phyloP scores from a whole-genome alignment of 2,797 vertebrate genomes.

The Silurus aristotelis region DNA sequence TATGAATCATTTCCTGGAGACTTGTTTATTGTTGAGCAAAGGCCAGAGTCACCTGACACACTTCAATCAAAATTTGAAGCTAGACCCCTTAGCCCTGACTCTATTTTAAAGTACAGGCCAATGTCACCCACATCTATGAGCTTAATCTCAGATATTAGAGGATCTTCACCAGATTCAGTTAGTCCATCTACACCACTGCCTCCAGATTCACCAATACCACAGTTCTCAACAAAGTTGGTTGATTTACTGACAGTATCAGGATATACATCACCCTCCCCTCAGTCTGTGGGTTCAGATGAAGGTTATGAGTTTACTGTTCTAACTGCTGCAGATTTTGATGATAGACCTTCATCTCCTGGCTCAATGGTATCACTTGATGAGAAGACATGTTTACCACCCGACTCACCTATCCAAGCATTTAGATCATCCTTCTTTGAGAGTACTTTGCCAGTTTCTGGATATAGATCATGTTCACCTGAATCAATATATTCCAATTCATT shows the following conservation, averaged over 20 bases:
- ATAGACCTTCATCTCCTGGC: conserved; percentile 16
- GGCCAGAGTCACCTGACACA: conserved; percentile 38
- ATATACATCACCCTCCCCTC: conserved; percentile 28
- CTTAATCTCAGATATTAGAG: conserved; percentile 37
- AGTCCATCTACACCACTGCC: conserved; percentile 9
- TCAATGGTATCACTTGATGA: conserved; percentile 26
- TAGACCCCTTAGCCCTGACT: conserved; percentile 54
- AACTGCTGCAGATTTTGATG: background rate
- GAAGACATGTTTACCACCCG: conserved; percentile 16
- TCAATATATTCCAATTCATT: background rate
- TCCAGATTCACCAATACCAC: conserved; percentile 46
- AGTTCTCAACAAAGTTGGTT: background rate
- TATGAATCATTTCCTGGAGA: conserved; percentile 43
- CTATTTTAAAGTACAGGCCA: conserved; percentile 57
- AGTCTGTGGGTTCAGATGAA: conserved; percentile 32
- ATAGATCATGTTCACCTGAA: background rate
- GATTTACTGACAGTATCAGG: conserved; percentile 54
- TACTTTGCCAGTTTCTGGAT: background rate
- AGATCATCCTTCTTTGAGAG: background rate
- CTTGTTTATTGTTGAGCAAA: conserved; percentile 26
- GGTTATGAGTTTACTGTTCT: conserved; percentile 23
- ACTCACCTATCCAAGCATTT: conserved; percentile 36
- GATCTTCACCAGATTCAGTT: conserved; percentile 55
- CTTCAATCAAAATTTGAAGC: conserved; percentile 21
- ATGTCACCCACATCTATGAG: conserved; percentile 52